Evolutionary conservation across 2,797 vertebrate genomes (phyloP).

Genomic region (Aldrovandia affinis): DNA sequence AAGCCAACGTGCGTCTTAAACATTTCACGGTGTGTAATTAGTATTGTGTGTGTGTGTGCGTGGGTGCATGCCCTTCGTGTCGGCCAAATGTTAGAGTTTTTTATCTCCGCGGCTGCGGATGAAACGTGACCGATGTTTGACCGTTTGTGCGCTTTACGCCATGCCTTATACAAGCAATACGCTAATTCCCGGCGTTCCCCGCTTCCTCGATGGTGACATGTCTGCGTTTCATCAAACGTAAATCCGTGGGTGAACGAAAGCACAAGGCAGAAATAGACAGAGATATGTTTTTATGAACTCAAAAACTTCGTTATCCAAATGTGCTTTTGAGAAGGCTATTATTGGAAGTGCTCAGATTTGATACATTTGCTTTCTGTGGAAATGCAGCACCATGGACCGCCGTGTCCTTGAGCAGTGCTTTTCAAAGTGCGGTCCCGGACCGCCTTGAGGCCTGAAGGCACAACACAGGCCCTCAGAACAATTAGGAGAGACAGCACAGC

Average conservation of each 20-base stretch:
- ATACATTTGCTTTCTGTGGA: not conserved
- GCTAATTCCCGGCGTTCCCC: not conserved
- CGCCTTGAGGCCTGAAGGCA: too few species aligned
- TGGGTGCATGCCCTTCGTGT: not conserved
- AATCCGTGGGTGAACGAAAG: not conserved
- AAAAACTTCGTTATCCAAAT: not conserved
- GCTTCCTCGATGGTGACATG: not conserved
- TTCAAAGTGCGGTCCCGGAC: too few species aligned
- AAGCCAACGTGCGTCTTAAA: not conserved
- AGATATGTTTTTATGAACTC: not conserved
- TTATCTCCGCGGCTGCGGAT: not conserved
- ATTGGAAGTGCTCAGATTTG: slow-evolving; percentile 6
- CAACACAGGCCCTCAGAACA: too few species aligned
- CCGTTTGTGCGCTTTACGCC: not conserved
- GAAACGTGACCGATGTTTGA: slow-evolving; percentile 14
- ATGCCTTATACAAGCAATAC: not conserved
- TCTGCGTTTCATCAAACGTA: not conserved
- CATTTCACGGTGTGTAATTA: not conserved
- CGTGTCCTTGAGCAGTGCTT: too few species aligned
- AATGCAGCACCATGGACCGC: not conserved
- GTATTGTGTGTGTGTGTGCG: not conserved
- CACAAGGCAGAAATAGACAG: not conserved
- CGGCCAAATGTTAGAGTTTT: not conserved
- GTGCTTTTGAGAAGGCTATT: not conserved
- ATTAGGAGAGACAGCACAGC: too few species aligned